Evolutionary conservation across 2,888 invertebrate genomes (phyloP).

Genomic region (Ophonus ardosiacus): DNA sequence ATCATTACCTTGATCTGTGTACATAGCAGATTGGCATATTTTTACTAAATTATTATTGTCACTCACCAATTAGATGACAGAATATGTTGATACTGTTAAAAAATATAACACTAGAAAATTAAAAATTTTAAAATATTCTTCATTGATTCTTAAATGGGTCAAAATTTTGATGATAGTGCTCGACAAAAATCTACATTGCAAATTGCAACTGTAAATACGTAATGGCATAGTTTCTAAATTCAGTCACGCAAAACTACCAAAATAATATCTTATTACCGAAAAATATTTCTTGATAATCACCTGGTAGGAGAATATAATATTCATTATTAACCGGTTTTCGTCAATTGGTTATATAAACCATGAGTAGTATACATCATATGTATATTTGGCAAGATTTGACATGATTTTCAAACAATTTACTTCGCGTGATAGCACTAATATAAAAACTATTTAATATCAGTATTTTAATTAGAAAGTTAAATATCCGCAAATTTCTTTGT

Average conservation of each 20-base stretch:
- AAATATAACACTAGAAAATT: too few species aligned
- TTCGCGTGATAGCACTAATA: conserved; percentile 45
- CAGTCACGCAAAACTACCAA: conserved; percentile 22
- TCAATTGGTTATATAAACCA: conserved; percentile 30
- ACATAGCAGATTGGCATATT: too few species aligned
- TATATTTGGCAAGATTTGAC: conserved; percentile 37
- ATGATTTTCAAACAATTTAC: conserved; percentile 32
- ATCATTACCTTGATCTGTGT: too few species aligned
- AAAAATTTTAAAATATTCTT: too few species aligned
- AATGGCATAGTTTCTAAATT: conserved; percentile 25
- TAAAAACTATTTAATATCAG: conserved; percentile 50
- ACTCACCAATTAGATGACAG: too few species aligned
- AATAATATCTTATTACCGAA: conserved; percentile 38
- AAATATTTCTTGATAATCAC: conserved; percentile 15
- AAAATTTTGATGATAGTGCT: background rate
- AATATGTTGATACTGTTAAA: too few species aligned
- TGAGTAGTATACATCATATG: background rate
- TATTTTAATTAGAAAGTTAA: conserved; percentile 53
- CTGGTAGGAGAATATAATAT: background rate
- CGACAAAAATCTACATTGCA: background rate
- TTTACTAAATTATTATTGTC: too few species aligned
- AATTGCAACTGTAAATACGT: background rate
- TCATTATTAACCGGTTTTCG: conserved; percentile 27
- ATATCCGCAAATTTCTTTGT: conserved; percentile 47
- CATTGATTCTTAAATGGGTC: background rate